Evolutionary conservation across 2,888 invertebrate species (phyloP).

Genomic region (Andrena bucephala): DNA sequence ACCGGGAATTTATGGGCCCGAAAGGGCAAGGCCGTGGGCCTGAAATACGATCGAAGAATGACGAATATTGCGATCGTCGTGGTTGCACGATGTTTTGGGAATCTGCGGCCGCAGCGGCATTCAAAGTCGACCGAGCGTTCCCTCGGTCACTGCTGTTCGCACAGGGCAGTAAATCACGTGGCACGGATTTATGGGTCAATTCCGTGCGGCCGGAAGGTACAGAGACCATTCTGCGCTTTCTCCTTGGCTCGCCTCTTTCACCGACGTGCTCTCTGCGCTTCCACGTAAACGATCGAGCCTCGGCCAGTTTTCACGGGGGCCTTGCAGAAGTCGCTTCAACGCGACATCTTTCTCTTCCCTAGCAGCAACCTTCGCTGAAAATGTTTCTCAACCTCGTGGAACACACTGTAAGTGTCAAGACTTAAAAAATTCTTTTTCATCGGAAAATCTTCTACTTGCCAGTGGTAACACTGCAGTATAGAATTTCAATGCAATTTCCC

Average conservation of each 20-base stretch:
- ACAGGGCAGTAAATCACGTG: constrained; percentile 73
- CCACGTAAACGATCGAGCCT: constrained; percentile 2
- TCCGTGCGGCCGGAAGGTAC: constrained; percentile 42
- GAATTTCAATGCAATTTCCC: too few relatives aligned
- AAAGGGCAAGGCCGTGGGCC: constrained; percentile 1
- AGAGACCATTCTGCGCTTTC: constrained; percentile 65
- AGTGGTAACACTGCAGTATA: too few relatives aligned
- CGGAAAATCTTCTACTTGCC: too few relatives aligned
- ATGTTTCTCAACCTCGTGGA: not conserved
- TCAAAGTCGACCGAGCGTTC: constrained; percentile 60
- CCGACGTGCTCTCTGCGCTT: constrained; percentile 1
- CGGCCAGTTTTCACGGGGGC: constrained; percentile 31
- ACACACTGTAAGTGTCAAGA: too few relatives aligned
- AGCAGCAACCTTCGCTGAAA: not conserved
- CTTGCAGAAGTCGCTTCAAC: constrained; percentile 23
- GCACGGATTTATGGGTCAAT: constrained; percentile 79
- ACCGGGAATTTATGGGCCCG: constrained; percentile 36
- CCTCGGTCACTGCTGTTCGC: not conserved
- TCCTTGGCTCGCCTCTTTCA: constrained; percentile 47
- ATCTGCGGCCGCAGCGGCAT: constrained; percentile 73
- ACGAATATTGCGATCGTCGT: constrained; percentile 22
- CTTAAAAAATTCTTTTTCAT: too few relatives aligned
- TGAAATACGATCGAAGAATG: constrained; percentile 21
- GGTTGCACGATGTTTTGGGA: constrained; percentile 75
- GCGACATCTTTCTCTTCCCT: not conserved